phyloP scores from a whole-genome alignment of 2,888 invertebrate species.

The Megalurothrips usitatus region DNA sequence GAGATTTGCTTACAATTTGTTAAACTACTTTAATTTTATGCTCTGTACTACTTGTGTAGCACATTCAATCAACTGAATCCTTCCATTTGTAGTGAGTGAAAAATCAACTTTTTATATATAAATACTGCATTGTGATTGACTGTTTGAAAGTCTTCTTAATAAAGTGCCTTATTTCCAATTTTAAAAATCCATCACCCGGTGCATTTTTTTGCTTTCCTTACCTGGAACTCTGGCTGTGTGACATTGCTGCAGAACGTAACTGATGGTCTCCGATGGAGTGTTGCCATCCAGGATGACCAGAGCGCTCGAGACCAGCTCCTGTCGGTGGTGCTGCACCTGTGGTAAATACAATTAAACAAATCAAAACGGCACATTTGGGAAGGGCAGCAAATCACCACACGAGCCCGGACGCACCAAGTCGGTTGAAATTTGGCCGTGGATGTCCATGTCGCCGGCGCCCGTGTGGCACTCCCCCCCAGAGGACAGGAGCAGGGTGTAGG shows the following conservation, averaged over 20 bases:
- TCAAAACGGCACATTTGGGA: neutral
- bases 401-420: slow-evolving; percentile 52
- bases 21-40: too few species aligned
- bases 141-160: neutral
- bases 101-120: too few species aligned
- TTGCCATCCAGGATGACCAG: slow-evolving; percentile 84
- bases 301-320: slow-evolving; percentile 49
- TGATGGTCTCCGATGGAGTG: slow-evolving; percentile 62
- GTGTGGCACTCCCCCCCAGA: slow-evolving; percentile 70
- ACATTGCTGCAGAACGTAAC: slow-evolving; percentile 59
- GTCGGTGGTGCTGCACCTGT: neutral
- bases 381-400: neutral
- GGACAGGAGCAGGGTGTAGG: slow-evolving; percentile 73
- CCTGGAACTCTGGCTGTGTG: slow-evolving; percentile 61
- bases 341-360: neutral
- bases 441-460: slow-evolving; percentile 79
- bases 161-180: neutral
- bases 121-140: neutral
- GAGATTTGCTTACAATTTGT: too few species aligned
- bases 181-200: neutral
- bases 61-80: too few species aligned
- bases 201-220: slow-evolving; percentile 45
- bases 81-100: too few species aligned
- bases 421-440: slow-evolving; percentile 65
- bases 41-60: too few species aligned